Conservation (phyloP, 2,888 invertebrate species). For the Zelleria hepariella region DNA sequence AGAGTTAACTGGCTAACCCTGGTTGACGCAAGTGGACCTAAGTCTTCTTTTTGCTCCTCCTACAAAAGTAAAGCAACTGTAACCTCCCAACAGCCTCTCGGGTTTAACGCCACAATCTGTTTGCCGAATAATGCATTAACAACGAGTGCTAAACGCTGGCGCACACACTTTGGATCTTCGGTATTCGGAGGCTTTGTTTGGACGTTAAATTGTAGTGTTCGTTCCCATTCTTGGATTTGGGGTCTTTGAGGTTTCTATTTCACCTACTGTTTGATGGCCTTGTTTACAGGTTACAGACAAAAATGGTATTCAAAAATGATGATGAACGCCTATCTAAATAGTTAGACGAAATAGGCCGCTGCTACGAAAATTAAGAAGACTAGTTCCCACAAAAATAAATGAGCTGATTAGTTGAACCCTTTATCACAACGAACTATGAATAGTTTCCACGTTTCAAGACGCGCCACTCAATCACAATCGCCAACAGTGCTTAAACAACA, state of each 20-base stretch:
- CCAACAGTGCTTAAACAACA: neutral
- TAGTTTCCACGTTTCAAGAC: neutral
- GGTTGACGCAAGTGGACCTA: no score
- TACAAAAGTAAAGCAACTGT: neutral
- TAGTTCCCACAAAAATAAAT: no score
- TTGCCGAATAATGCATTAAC: slow-evolving; percentile 35
- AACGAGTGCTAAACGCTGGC: slow-evolving; percentile 26
- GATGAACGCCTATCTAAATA: no score
- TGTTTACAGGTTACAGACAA: no score
- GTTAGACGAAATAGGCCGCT: no score
- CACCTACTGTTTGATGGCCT: no score
- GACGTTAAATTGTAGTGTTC: neutral
- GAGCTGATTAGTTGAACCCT: no score
- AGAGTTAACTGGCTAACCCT: no score
- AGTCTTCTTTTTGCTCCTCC: no score
- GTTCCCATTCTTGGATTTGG: neutral
- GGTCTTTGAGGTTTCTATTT: neutral
- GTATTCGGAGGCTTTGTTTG: slow-evolving; percentile 25
- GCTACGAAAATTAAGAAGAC: no score
- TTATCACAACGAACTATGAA: neutral
- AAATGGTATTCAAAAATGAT: no score
- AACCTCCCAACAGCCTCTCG: slow-evolving; percentile 1
- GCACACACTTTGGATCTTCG: slow-evolving; percentile 30
- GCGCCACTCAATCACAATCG: neutral
- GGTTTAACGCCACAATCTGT: slow-evolving; percentile 19